These are phyloP conservation scores for Barnardius zonarius DNA, from an alignment of 2,113 vertebrate genomes.

Conservation along the genomic window DNA sequence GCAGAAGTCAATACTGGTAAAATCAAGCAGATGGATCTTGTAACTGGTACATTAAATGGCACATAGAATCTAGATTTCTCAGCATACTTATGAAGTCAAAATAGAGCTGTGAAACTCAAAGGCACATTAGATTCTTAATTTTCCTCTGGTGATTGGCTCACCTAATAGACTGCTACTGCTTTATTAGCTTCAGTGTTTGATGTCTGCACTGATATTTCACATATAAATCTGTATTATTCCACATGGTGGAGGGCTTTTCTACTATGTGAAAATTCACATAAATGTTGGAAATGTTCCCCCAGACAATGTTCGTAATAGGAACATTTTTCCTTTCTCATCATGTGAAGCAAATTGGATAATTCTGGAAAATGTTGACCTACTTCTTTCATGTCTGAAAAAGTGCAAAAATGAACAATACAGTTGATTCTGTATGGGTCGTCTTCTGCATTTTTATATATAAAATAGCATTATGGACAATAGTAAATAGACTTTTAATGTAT, in stretches of 20 bases:
- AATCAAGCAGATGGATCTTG: slow-evolving; percentile 17
- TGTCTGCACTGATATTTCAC: background rate
- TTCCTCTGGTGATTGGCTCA: background rate
- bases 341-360: background rate
- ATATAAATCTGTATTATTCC: background rate
- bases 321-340: background rate
- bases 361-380: slow-evolving; percentile 1
- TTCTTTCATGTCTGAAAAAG: background rate
- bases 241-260: background rate
- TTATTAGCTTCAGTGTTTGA: slow-evolving; percentile 1
- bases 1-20: background rate
- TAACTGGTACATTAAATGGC: background rate
- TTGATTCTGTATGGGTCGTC: slow-evolving; percentile 23
- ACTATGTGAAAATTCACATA: background rate
- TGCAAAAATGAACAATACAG: slow-evolving; percentile 2
- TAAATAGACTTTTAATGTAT: slow-evolving; percentile 37
- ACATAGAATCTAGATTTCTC: background rate
- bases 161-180: background rate
- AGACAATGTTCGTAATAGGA: background rate
- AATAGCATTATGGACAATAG: slow-evolving; percentile 33
- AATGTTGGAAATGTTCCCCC: background rate
- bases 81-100: background rate
- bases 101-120: background rate
- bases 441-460: slow-evolving; percentile 16
- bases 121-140: background rate